Percentiles rank a stretch among this genome's conserved stretches.
These are phyloP conservation scores for Chloropsis hardwickii DNA, from an alignment of 2,113 vertebrate species.

Conservation along the genomic window DNA sequence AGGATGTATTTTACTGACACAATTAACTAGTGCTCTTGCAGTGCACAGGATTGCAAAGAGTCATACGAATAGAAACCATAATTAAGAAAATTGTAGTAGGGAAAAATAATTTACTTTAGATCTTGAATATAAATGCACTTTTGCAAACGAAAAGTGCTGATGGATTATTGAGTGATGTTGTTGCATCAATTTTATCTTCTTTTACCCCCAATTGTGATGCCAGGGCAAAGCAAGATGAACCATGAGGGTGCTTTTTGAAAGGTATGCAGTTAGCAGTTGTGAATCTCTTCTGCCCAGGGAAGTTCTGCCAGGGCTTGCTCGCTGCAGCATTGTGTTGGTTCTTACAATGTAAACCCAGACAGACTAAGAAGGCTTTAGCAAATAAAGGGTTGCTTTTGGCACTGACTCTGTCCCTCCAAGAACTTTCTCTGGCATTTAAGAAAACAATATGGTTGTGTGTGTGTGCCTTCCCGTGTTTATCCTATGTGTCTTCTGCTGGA, in stretches of 20 bases:
- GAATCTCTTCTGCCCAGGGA: background rate
- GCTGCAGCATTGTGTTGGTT: background rate
- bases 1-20: background rate
- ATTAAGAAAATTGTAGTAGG: background rate
- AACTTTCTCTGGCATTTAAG: background rate
- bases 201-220: background rate
- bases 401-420: background rate
- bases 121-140: background rate
- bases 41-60: background rate
- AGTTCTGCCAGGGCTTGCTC: background rate
- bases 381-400: background rate
- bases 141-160: background rate
- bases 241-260: background rate
- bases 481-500: background rate
- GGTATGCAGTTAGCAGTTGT: background rate
- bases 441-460: background rate
- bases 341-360: background rate
- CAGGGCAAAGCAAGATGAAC: background rate
- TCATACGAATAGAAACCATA: background rate
- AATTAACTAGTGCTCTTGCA: background rate
- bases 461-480: background rate
- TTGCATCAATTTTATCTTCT: background rate
- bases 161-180: background rate
- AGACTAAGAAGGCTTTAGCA: background rate
- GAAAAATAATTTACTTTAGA: background rate